phyloP scores from a whole-genome alignment of 2,113 vertebrate species.

The Aegotheles bennettii region DNA sequence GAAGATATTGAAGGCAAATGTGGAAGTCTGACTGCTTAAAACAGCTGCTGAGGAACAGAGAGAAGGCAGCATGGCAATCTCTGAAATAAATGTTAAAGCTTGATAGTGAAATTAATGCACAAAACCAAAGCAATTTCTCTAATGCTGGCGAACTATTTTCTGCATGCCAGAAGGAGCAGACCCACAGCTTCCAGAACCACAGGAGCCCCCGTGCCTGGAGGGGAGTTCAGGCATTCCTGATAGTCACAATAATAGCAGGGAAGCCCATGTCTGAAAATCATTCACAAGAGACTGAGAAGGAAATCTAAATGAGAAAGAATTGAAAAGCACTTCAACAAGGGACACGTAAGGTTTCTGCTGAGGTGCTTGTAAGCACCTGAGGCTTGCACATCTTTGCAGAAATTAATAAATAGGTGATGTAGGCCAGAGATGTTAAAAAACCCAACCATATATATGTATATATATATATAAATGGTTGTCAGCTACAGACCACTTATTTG shows the following conservation, averaged over 20 bases:
- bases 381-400: background rate
- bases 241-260: background rate
- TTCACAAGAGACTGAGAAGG: background rate
- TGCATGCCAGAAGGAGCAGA: background rate
- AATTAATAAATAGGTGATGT: background rate
- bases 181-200: background rate
- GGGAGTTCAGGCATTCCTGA: background rate
- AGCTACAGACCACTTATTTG: background rate
- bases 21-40: slow-evolving; percentile 5
- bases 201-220: background rate
- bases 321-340: background rate
- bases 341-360: background rate
- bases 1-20: background rate
- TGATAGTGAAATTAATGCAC: background rate
- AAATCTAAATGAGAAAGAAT: background rate
- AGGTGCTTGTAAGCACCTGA: background rate
- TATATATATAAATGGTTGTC: background rate
- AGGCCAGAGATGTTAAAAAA: background rate
- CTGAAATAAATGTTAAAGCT: background rate
- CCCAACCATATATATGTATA: too few relatives aligned
- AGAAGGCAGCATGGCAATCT: background rate
- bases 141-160: background rate
- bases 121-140: background rate
- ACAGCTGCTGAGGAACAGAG: background rate
- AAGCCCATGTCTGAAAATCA: background rate